A percentile compares a stretch with the other conserved stretches of the same genome.
phyloP scores from a whole-genome alignment of 2,888 invertebrate genomes.

The Cotesia congregata region DNA sequence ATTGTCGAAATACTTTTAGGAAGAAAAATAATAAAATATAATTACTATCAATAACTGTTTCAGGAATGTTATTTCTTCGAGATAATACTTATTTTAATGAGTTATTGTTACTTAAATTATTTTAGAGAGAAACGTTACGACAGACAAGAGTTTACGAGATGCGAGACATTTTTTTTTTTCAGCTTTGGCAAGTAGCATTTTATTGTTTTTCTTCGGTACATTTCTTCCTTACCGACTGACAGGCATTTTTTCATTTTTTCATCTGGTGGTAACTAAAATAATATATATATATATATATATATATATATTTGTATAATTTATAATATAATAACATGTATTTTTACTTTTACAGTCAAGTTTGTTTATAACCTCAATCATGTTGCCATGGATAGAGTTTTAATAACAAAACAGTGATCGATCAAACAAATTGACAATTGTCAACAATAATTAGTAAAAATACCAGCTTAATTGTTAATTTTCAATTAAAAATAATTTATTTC shows the following conservation, averaged over 20 bases:
- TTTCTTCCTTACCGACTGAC: neutral
- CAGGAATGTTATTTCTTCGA: neutral
- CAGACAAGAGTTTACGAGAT: neutral
- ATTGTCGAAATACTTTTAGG: neutral
- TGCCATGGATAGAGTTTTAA: neutral
- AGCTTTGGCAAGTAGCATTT: slow-evolving; percentile 1
- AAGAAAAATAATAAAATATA: neutral
- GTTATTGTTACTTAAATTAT: neutral
- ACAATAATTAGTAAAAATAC: neutral
- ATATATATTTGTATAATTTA: too few species aligned
- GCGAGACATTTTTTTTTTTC: neutral
- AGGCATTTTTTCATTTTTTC: neutral
- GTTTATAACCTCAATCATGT: neutral
- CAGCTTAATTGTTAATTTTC: neutral
- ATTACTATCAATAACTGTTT: neutral
- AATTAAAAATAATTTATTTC: neutral
- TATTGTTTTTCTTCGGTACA: neutral
- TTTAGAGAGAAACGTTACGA: neutral
- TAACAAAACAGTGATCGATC: neutral
- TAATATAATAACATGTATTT: too few species aligned
- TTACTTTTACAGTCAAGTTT: neutral
- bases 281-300: too few species aligned
- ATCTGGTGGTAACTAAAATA: neutral
- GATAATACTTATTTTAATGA: neutral
- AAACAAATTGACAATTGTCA: neutral